Percentiles rank a stretch among this genome's conserved stretches.
Evolutionary conservation across 2,888 invertebrate species (phyloP).

Genomic region (Chromoteleia sp.): DNA sequence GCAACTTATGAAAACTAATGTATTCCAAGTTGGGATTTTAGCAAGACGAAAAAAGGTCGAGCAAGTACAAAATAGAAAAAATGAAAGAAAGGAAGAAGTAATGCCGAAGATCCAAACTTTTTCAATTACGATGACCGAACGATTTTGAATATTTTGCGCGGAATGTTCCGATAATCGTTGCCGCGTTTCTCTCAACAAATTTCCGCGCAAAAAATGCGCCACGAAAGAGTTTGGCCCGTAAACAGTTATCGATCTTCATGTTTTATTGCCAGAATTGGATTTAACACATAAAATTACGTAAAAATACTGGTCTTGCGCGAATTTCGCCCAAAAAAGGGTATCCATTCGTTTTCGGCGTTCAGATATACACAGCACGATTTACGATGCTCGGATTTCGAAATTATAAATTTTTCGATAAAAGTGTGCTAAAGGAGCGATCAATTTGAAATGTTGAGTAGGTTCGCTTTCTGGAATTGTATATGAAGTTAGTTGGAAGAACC

Average conservation of each 20-base stretch:
- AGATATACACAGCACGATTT: constrained; percentile 49
- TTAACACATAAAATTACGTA: constrained; percentile 62
- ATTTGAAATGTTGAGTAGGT: constrained; percentile 3
- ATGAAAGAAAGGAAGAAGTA: not conserved
- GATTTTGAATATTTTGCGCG: constrained; percentile 33
- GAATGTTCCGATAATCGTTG: constrained; percentile 40
- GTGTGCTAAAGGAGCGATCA: constrained; percentile 17
- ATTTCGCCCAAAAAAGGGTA: constrained; percentile 35
- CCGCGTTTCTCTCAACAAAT: constrained; percentile 26
- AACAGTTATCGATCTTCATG: constrained; percentile 59
- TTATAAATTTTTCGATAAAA: constrained; percentile 31
- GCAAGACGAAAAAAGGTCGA: not conserved
- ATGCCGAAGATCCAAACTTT: constrained; percentile 10
- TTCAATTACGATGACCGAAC: constrained; percentile 45
- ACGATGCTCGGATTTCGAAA: constrained; percentile 21
- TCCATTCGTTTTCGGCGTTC: constrained; percentile 51
- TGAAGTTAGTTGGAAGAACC: not conserved
- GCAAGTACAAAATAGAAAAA: not conserved
- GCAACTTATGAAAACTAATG: constrained; percentile 37
- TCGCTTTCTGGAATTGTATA: not conserved
- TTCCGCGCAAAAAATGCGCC: constrained; percentile 29
- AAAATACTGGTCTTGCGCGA: constrained; percentile 55
- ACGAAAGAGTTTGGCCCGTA: constrained; percentile 21
- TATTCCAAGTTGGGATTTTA: constrained; percentile 23
- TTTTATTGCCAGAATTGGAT: constrained; percentile 63